phyloP scores from a whole-genome alignment of 2,113 vertebrate species.

The Brachyhypopomus gauderio region DNA sequence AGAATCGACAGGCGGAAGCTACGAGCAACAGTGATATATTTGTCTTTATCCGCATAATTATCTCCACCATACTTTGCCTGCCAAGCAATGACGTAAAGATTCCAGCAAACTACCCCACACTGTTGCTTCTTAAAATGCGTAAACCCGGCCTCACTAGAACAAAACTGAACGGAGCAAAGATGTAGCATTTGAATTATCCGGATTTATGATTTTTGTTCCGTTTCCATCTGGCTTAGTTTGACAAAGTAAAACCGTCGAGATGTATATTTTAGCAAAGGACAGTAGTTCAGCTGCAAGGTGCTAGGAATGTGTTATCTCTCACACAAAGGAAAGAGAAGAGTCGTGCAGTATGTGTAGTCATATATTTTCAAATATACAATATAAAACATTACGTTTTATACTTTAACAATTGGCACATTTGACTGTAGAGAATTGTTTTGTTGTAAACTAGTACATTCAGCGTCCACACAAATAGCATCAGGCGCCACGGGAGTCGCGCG shows the following conservation, averaged over 20 bases:
- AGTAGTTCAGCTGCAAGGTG: too few species aligned
- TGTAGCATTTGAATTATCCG: too few species aligned
- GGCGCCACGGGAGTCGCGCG: slow-evolving; percentile 53
- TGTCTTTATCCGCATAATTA: slow-evolving; percentile 35
- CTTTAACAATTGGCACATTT: slow-evolving; percentile 80
- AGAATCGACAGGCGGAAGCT: slow-evolving; percentile 19
- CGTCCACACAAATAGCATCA: slow-evolving; percentile 58
- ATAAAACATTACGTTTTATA: slow-evolving; percentile 76
- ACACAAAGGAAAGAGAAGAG: slow-evolving; percentile 39
- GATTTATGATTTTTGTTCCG: too few species aligned
- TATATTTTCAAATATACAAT: slow-evolving; percentile 73
- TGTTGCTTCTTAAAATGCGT: slow-evolving; percentile 29
- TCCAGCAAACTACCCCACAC: background rate
- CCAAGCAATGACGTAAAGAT: slow-evolving; percentile 38
- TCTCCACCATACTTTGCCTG: slow-evolving; percentile 2
- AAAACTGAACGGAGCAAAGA: background rate
- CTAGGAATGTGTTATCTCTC: too few species aligned
- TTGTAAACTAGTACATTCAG: slow-evolving; percentile 66
- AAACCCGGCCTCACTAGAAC: background rate
- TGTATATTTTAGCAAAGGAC: background rate
- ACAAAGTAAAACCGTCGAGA: background rate
- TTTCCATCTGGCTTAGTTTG: background rate
- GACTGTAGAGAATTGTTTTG: slow-evolving; percentile 62
- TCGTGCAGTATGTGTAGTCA: slow-evolving; percentile 50
- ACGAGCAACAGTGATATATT: background rate